Evolutionary conservation across 1,140 invertebrate species (phyloP).

Genomic region (Anastrepha ludens): DNA sequence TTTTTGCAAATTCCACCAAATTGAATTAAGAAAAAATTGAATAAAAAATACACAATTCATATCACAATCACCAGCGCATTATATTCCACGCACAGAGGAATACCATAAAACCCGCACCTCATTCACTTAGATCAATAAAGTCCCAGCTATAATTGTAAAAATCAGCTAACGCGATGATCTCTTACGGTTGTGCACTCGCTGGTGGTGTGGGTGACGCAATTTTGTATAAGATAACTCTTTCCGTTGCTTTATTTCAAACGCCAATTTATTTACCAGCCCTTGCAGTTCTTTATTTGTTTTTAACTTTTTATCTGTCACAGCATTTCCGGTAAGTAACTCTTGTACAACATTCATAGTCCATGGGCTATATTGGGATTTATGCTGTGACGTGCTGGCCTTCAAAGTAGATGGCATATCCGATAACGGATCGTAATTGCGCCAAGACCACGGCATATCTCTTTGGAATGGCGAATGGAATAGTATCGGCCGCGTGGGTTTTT

Average conservation of each 20-base stretch:
- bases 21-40: constrained; percentile 3
- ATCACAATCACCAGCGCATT: not conserved
- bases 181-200: no score
- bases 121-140: no score
- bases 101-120: no score
- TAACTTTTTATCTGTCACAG: not conserved
- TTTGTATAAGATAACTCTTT: not conserved
- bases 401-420: not conserved
- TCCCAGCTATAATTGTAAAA: no score
- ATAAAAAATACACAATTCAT: constrained; percentile 12
- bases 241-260: not conserved
- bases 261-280: not conserved
- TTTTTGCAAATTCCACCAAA: not conserved
- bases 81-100: not conserved
- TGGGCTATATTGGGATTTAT: not conserved
- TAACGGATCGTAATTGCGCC: not conserved
- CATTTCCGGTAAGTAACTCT: not conserved
- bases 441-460: not conserved
- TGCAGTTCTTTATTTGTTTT: not conserved
- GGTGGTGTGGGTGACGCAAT: no score
- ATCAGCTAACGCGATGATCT: no score
- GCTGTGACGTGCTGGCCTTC: not conserved
- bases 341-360: constrained; percentile 18
- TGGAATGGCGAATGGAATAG: constrained; percentile 12
- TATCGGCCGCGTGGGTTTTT: not conserved